Evolutionary conservation across 2,113 vertebrate species (phyloP).

Genomic region (Genyomyrus donnyi): DNA sequence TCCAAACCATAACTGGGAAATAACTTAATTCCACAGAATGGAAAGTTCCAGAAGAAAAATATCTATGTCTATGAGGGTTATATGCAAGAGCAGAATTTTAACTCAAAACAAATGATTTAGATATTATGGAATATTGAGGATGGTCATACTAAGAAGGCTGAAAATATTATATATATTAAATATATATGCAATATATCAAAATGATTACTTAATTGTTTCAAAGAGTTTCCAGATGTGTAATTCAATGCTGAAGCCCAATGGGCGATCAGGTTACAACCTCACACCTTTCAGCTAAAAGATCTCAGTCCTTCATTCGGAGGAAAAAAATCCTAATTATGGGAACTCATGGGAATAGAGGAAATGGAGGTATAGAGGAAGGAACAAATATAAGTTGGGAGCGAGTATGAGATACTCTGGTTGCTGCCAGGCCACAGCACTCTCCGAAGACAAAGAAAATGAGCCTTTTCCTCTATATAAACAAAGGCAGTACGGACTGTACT

Average conservation of each 20-base stretch:
- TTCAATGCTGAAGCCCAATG: neutral
- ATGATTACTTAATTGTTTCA: neutral
- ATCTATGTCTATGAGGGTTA: neutral
- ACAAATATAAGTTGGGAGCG: slow-evolving; percentile 26
- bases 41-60: neutral
- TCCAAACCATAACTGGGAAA: neutral
- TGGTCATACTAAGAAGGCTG: neutral
- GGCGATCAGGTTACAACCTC: neutral
- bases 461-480: neutral
- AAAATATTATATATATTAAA: neutral
- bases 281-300: neutral
- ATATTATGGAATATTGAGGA: neutral
- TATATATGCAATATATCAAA: neutral
- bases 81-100: neutral
- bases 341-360: slow-evolving; percentile 24
- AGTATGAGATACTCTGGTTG: neutral
- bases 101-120: neutral
- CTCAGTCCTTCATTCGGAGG: neutral
- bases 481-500: neutral
- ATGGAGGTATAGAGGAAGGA: slow-evolving; percentile 15
- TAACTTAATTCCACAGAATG: neutral
- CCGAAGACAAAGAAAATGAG: neutral
- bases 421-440: neutral
- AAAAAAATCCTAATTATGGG: slow-evolving; percentile 1
- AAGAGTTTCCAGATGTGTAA: slow-evolving; percentile 4